These are phyloP conservation scores for Eulemur coronatus DNA, from an alignment of 2,797 vertebrate genomes.

Conservation along the genomic window DNA sequence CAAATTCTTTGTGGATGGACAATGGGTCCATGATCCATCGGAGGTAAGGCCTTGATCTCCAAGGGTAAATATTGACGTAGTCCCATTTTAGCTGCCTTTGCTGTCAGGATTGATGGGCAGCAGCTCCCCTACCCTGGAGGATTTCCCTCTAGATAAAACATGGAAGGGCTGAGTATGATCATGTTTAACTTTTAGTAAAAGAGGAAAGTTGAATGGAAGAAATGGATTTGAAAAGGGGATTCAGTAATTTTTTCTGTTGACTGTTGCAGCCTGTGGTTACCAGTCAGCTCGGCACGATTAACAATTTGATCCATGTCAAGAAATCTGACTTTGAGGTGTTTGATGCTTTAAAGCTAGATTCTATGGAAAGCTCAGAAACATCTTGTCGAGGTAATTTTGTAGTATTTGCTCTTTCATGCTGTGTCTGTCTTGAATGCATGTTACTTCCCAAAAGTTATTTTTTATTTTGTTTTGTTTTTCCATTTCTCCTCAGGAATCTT, in stretches of 20 bases:
- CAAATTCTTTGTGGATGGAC: slow-evolving; percentile 99
- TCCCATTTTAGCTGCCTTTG: neutral
- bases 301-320: slow-evolving; percentile 98
- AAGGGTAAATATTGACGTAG: neutral
- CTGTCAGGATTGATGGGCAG: neutral
- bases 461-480: neutral
- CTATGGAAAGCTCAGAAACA: slow-evolving; percentile 95
- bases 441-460: neutral
- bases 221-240: neutral
- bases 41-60: slow-evolving; percentile 88
- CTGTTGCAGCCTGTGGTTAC: slow-evolving; percentile 93
- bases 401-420: slow-evolving; percentile 9
- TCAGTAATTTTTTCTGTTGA: slow-evolving; percentile 47
- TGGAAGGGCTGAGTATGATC: neutral
- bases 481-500: neutral
- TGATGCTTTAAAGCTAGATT: slow-evolving; percentile 96
- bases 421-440: neutral
- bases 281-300: slow-evolving; percentile 97
- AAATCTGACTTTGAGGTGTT: slow-evolving; percentile 99
- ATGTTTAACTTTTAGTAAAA: neutral
- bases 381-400: slow-evolving; percentile 89
- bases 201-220: neutral
- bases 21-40: slow-evolving; percentile 96
- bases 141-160: neutral
- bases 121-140: neutral